Percentiles rank a stretch among this genome's conserved stretches.
Conservation (phyloP, 1,140 invertebrate species). For the Neuroterus valhalla region DNA sequence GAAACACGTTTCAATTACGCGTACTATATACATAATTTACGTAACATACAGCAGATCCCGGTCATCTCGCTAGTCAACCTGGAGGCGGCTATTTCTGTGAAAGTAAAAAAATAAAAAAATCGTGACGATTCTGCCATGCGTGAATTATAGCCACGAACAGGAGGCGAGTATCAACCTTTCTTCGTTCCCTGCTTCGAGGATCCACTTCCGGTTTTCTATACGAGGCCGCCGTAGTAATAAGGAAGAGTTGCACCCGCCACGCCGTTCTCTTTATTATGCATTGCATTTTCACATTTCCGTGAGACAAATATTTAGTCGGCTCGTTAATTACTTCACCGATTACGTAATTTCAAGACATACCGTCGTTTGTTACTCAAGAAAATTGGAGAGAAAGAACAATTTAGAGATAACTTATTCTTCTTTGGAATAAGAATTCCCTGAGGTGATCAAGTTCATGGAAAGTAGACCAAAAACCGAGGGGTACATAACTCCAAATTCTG, state of each 20-base stretch:
- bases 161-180: slow-evolving; percentile 27
- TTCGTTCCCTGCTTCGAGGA: background rate
- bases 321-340: no score
- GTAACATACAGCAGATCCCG: slow-evolving; percentile 7
- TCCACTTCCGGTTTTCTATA: slow-evolving; percentile 38
- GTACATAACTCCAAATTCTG: no score
- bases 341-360: no score
- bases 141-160: slow-evolving; percentile 29
- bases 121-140: slow-evolving; percentile 30
- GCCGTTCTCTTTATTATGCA: slow-evolving; percentile 32
- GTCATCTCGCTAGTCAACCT: background rate
- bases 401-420: no score
- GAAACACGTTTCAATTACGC: background rate
- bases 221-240: slow-evolving; percentile 27
- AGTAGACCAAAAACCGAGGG: no score
- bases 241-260: slow-evolving; percentile 12
- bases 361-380: no score
- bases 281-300: slow-evolving; percentile 43
- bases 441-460: no score
- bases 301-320: slow-evolving; percentile 33
- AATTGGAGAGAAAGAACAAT: no score
- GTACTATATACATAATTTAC: background rate
- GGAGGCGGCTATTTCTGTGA: slow-evolving; percentile 29
- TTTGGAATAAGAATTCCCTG: no score
- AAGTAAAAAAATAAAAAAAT: slow-evolving; percentile 35